Evolutionary conservation across 2,797 vertebrate genomes (phyloP).

Genomic region (Lophotriccus pileatus): DNA sequence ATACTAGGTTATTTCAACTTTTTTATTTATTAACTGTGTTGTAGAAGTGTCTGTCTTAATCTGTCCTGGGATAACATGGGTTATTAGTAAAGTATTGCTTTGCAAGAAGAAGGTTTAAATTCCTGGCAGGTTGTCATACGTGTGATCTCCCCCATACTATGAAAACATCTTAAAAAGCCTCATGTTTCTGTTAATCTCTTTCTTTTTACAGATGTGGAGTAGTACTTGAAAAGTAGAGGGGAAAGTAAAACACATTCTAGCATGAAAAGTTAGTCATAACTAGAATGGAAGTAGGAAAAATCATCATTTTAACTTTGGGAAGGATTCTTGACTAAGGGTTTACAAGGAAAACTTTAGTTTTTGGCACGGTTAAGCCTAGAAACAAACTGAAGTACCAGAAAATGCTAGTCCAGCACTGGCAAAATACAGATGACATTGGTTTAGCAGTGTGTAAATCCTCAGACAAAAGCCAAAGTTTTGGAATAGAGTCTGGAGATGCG

Average conservation of each 20-base stretch:
- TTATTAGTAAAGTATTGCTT: neutral
- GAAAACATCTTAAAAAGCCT: neutral
- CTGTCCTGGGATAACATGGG: neutral
- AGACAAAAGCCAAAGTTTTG: neutral
- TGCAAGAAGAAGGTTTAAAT: neutral
- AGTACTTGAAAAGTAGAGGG: neutral
- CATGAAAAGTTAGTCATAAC: neutral
- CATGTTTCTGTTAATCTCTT: neutral
- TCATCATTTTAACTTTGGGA: neutral
- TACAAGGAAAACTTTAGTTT: neutral
- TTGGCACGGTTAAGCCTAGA: neutral
- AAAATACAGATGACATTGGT: neutral
- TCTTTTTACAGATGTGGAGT: neutral
- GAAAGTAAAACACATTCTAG: neutral
- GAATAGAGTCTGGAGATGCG: neutral
- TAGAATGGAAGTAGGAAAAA: neutral
- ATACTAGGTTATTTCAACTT: constrained; percentile 82
- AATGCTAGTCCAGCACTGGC: neutral
- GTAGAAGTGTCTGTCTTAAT: neutral
- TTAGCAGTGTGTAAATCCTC: neutral
- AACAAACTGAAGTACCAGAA: neutral
- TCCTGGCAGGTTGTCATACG: neutral
- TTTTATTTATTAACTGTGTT: constrained; percentile 9
- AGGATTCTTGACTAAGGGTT: neutral
- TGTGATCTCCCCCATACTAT: neutral